Evolutionary conservation across 1,140 invertebrate genomes (phyloP), one percentile per base, ranked within the genome.

Genomic region (Hermetia illucens): DNA sequence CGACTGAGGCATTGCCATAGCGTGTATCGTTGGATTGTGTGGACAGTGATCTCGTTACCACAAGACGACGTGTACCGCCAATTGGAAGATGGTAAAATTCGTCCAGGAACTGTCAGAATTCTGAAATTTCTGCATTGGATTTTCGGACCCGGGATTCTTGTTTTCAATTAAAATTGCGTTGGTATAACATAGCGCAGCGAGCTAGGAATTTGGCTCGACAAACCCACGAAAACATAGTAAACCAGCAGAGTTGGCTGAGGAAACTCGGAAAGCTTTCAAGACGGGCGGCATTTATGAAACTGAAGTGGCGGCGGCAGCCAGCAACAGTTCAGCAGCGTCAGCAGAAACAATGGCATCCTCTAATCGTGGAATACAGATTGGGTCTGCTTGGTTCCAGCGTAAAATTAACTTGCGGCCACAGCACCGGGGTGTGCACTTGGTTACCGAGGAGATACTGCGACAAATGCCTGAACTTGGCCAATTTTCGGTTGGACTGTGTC

Each of bases 331-430:
- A 50, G 58, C 55, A 45, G 58, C 55, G 35, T 58, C 55, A 45
- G 58, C 55, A 36, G 58, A 55, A 48, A 59, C 56, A 53, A 60
- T 60, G 57, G 57, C 57, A 48, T 59, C 57, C 36, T 53, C 58
- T 9, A 58, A 61, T 50, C 58, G 19, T 18, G 82, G 83, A 62
- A 82, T 91, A 63, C 86, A 90, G 71, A 85, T 86, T 60, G 82
- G 84, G 62, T 86, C 84, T 61, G 86, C 88, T 63, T 95, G 90
- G 90, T 90, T 92, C 74, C 90, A 95, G 70, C 81, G 83, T 64
- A 92, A 92, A 72, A 81, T 95, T 58, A 91, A 91, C 67, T 72
- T 95, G 55, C 76, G 88, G 61, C 87, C 89, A 48, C 87, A 92
- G 64, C 87, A 90, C 62, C 74, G 90, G 62, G 89, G 90, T 50